These are phyloP conservation scores for Ischnus inquisitorius DNA, from an alignment of 2,888 invertebrate genomes.

Conservation along the genomic window DNA sequence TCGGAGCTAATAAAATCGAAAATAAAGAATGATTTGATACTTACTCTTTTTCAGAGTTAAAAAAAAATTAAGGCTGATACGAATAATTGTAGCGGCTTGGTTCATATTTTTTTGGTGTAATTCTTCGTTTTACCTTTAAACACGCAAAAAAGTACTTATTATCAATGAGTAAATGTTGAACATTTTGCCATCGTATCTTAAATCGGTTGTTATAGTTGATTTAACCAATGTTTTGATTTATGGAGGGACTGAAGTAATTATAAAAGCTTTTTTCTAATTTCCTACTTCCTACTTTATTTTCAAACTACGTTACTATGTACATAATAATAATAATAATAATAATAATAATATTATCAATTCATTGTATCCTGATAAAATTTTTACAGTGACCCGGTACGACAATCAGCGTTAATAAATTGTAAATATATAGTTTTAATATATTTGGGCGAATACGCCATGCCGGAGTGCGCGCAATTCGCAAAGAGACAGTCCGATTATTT, in stretches of 20 bases:
- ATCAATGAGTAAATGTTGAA: too few relatives aligned
- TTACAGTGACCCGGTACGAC: slow-evolving; percentile 58
- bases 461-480: neutral
- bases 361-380: slow-evolving; percentile 67
- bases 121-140: too few relatives aligned
- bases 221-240: too few relatives aligned
- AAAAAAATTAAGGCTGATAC: too few relatives aligned
- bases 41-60: too few relatives aligned
- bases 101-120: too few relatives aligned
- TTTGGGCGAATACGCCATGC: slow-evolving; percentile 27
- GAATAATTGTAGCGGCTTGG: too few relatives aligned
- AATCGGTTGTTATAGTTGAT: too few relatives aligned
- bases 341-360: slow-evolving; percentile 59
- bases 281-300: slow-evolving; percentile 64
- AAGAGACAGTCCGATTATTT: slow-evolving; percentile 46
- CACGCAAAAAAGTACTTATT: too few relatives aligned
- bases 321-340: slow-evolving; percentile 65
- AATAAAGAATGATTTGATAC: too few relatives aligned
- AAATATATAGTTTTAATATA: slow-evolving; percentile 55
- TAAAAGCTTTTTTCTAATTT: slow-evolving; percentile 16
- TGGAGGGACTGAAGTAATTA: neutral
- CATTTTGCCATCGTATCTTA: too few relatives aligned
- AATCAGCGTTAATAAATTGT: slow-evolving; percentile 46
- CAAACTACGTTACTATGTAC: slow-evolving; percentile 67
- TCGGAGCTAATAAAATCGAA: too few relatives aligned